phyloP scores from a whole-genome alignment of 2,797 vertebrate species.

The Onychomys arenicola region DNA sequence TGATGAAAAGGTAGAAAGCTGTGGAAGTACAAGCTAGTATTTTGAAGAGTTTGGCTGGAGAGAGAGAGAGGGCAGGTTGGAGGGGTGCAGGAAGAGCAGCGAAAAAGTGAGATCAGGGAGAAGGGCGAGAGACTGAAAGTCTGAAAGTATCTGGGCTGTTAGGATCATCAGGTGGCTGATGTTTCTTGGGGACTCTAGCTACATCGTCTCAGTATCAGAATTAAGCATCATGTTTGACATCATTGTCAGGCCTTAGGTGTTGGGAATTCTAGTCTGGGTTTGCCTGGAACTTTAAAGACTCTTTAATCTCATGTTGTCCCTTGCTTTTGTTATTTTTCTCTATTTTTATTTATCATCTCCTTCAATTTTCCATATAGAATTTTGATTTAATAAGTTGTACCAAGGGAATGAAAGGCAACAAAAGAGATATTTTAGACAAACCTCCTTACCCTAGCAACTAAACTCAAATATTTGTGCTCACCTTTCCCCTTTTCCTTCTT shows the following conservation, averaged over 20 bases:
- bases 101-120: background rate
- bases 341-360: background rate
- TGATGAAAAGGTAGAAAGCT: background rate
- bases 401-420: background rate
- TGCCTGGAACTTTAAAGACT: background rate
- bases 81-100: background rate
- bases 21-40: background rate
- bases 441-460: background rate
- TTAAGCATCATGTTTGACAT: background rate
- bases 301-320: background rate
- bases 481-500: background rate
- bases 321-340: background rate
- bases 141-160: background rate
- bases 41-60: background rate
- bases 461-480: background rate
- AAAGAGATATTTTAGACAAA: background rate
- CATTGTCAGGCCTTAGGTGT: background rate
- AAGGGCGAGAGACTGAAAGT: background rate
- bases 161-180: background rate
- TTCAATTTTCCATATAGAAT: background rate
- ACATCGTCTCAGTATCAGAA: background rate
- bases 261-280: background rate
- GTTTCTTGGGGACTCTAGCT: background rate
- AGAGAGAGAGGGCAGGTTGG: background rate
- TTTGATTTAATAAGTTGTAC: background rate